Percentiles rank a stretch among this genome's conserved stretches.
These are phyloP conservation scores for Drosophila sp. DNA, from an alignment of 1,140 invertebrate genomes.

Conservation along the genomic window DNA sequence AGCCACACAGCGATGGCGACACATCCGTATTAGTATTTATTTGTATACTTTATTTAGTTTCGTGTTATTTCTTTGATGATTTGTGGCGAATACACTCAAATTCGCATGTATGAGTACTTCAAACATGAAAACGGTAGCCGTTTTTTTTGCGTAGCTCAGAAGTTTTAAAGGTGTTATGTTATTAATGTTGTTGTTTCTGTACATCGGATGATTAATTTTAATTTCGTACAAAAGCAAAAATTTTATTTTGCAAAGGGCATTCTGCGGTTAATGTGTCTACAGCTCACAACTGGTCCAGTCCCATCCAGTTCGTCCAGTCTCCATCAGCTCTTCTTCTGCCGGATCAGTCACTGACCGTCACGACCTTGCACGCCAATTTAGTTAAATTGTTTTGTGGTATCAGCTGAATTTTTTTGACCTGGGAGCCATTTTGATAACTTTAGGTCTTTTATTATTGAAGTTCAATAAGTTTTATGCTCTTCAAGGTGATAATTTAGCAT, in stretches of 20 bases:
- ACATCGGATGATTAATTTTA: constrained; percentile 53
- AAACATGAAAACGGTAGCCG: constrained; percentile 57
- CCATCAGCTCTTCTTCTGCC: constrained; percentile 7
- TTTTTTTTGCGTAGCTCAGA: constrained; percentile 54
- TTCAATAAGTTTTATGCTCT: constrained; percentile 55
- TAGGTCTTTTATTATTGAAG: constrained; percentile 31
- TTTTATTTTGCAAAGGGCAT: constrained; percentile 52
- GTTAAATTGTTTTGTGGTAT: constrained; percentile 61
- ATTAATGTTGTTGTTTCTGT: constrained; percentile 18
- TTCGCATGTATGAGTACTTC: constrained; percentile 7
- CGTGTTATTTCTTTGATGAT: constrained; percentile 25
- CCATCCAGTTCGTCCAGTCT: constrained; percentile 31
- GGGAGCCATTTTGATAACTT: constrained; percentile 25
- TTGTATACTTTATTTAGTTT: constrained; percentile 34
- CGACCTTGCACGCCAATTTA: constrained; percentile 63
- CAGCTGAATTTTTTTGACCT: constrained; percentile 29
- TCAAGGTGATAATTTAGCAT: constrained; percentile 61
- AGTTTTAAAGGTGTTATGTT: constrained; percentile 27
- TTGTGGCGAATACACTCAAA: neutral
- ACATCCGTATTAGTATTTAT: constrained; percentile 60
- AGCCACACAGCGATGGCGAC: constrained; percentile 30
- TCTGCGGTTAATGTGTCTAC: constrained; percentile 2
- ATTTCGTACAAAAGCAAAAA: constrained; percentile 18
- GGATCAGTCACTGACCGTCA: constrained; percentile 67
- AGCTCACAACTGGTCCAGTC: constrained; percentile 15